A percentile compares a stretch with the other conserved stretches of the same genome.
Conservation (phyloP, 2,797 vertebrate species). For the Rousettus madagascariensis region DNA sequence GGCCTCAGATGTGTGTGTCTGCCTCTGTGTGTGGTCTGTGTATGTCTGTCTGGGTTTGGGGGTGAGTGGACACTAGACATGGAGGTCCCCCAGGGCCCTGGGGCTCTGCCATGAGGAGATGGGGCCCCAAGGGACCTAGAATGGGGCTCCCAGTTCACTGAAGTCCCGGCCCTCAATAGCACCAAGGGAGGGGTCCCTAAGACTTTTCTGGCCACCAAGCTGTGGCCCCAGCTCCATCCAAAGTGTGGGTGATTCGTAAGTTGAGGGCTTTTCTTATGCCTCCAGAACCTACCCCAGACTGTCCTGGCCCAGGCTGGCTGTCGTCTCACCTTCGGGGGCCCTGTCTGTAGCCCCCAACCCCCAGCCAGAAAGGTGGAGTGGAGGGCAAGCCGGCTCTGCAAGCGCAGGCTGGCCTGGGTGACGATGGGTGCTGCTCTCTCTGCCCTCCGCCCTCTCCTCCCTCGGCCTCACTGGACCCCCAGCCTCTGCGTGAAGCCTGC, state of each 20-base stretch:
- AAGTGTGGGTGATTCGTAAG: background rate
- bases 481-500: background rate
- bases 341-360: background rate
- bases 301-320: background rate
- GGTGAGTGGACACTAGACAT: background rate
- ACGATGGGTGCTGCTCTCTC: background rate
- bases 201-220: background rate
- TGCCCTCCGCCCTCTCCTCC: background rate
- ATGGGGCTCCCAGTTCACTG: background rate
- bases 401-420: background rate
- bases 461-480: background rate
- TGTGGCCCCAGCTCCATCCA: background rate
- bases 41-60: too few relatives aligned
- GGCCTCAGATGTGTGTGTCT: background rate
- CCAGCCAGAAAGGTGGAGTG: background rate
- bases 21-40: slow-evolving; percentile 25
- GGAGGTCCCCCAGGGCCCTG: background rate
- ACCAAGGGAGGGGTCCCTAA: background rate
- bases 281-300: background rate
- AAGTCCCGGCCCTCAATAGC: background rate
- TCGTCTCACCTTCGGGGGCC: background rate
- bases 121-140: background rate
- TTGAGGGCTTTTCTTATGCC: background rate
- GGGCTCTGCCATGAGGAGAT: background rate
- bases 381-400: background rate